Conservation (phyloP, 2,888 invertebrate genomes). For the Seira sanloemensis region DNA sequence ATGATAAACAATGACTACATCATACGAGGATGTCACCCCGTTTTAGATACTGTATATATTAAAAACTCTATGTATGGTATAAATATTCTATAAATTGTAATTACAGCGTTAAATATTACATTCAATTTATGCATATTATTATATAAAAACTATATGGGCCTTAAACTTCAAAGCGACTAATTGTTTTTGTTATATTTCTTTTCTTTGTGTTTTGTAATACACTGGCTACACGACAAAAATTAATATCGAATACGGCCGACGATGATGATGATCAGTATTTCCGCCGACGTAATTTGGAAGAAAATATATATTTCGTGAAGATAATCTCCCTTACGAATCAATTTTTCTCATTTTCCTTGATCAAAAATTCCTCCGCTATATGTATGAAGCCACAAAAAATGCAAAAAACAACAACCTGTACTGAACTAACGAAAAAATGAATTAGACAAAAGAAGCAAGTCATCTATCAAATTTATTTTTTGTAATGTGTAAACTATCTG, state of each 20-base stretch:
- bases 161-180: conserved; percentile 57
- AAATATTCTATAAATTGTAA: conserved; percentile 29
- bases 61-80: neutral
- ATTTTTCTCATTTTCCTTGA: no score
- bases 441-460: no score
- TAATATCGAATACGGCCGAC: conserved; percentile 50
- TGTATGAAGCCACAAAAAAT: conserved; percentile 6
- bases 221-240: no score
- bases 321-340: conserved; percentile 19
- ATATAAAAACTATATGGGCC: conserved; percentile 49
- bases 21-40: conserved; percentile 27
- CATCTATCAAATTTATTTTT: no score
- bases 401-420: no score
- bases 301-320: conserved; percentile 13
- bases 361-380: no score
- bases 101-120: no score
- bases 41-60: conserved; percentile 26
- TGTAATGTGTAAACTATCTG: neutral
- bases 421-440: conserved; percentile 48
- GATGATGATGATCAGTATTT: no score
- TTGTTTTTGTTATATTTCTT: no score
- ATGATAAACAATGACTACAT: no score
- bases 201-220: no score
- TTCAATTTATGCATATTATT: no score
- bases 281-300: conserved; percentile 56